Evolutionary conservation across 2,113 vertebrate species (phyloP), one percentile per base, ranked within the genome.

Genomic region (Oryzias curvinotus): DNA sequence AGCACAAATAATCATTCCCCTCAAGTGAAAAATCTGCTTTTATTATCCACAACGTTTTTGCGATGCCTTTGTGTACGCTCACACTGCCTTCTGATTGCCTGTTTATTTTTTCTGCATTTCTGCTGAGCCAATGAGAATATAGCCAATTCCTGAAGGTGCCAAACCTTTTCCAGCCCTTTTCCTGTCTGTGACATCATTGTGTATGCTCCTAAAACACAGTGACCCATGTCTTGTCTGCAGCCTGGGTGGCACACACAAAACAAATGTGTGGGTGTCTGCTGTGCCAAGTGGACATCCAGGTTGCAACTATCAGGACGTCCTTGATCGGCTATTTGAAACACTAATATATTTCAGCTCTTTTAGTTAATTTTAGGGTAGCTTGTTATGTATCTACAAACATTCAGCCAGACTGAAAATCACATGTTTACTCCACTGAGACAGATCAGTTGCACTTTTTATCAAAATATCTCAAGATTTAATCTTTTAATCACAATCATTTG

Each of bases 131-230:
- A 94, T 94, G 92, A 93, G 93, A 93, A 92, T 91, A 88, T 85
- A 92, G 91, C 93, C 93, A 92, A 87, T 85, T 90, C 88, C 90
- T 86, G 90, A 93, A 94, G 94, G 93, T 95, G 95, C 95, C 95
- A 96, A 95, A 91, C 91, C 75, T 69, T 90, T 92, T 83, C 88
- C 73, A 83, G 88, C 91, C 91, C 90, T 93, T 23, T 95, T 96
- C 95, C 94, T 95, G 93, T 93, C 90, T 86, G 93, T 96, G 95
- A 97, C 95, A 95, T 98, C 95, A 98, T 95, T 95, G 94, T 94
- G 93, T 94, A 94, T 89, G 90, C 91, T 90, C 85, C 79, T 83
- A 73, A 91, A 93, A 93, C 92, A 94, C 92, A 93, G 91, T 90
- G 91, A 95, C 93, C 92, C 92, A 84, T 92, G 94, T 94, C 94